These are phyloP conservation scores for Diaprepes abbreviatus DNA, from an alignment of 2,888 invertebrate species.

Conservation along the genomic window DNA sequence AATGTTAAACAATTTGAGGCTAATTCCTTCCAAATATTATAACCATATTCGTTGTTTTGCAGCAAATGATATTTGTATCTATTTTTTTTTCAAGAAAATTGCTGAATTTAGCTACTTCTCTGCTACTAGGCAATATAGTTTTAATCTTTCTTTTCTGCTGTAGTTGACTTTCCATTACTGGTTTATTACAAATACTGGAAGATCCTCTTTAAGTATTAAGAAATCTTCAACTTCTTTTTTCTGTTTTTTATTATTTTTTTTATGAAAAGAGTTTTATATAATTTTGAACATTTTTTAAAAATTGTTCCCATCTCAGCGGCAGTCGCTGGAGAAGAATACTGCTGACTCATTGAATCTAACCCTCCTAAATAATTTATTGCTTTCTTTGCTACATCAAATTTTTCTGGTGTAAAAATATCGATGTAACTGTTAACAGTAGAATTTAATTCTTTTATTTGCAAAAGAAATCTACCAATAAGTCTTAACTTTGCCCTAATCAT, in stretches of 20 bases:
- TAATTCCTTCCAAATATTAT: background rate
- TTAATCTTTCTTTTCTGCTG: background rate
- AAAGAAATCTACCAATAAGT: background rate
- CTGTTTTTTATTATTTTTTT: background rate
- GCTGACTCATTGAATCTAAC: background rate
- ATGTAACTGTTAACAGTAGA: background rate
- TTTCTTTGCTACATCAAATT: background rate
- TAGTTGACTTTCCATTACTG: background rate
- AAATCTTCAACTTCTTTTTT: background rate
- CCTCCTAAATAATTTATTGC: background rate
- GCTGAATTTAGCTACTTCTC: background rate
- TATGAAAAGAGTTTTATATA: background rate
- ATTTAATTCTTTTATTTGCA: background rate
- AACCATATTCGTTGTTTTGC: background rate
- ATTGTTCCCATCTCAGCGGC: background rate
- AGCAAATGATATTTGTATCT: background rate
- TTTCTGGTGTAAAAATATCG: background rate
- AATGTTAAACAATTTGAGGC: slow-evolving; percentile 21
- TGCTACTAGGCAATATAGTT: background rate
- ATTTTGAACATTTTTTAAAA: background rate
- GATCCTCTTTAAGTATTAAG: background rate
- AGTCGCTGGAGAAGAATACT: background rate
- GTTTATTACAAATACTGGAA: background rate
- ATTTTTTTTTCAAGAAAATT: background rate
- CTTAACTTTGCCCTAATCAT: background rate